phyloP scores from a whole-genome alignment of 2,797 vertebrate genomes.

The Poecilia picta region DNA sequence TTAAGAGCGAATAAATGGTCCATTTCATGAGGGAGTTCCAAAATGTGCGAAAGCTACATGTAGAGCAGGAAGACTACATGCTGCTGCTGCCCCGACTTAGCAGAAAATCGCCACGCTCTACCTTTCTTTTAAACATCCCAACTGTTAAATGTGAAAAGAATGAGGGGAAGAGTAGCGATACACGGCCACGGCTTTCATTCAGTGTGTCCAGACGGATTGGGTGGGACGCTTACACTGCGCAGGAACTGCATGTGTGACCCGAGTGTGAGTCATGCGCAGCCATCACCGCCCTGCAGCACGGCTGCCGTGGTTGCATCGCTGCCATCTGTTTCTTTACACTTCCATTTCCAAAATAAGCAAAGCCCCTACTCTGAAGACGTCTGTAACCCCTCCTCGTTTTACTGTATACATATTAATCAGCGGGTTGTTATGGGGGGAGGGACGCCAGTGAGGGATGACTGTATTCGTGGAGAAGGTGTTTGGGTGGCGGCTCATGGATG shows the following conservation, averaged over 20 bases:
- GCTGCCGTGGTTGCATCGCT: slow-evolving; percentile 42
- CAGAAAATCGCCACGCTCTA: background rate
- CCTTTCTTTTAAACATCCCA: background rate
- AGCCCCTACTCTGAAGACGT: slow-evolving; percentile 19
- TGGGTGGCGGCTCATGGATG: slow-evolving; percentile 14
- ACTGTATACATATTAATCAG: slow-evolving; percentile 61
- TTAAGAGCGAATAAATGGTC: slow-evolving; percentile 8
- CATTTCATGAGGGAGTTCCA: slow-evolving; percentile 25
- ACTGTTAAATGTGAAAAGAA: background rate
- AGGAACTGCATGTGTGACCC: slow-evolving; percentile 67
- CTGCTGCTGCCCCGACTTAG: background rate
- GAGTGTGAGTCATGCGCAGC: slow-evolving; percentile 59
- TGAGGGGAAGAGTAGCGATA: slow-evolving; percentile 12
- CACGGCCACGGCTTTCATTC: background rate
- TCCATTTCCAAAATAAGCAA: slow-evolving; percentile 32
- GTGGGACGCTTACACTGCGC: slow-evolving; percentile 19
- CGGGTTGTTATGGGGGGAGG: slow-evolving; percentile 14
- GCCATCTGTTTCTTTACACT: slow-evolving; percentile 69
- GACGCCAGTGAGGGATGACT: slow-evolving; percentile 11
- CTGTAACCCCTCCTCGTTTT: background rate
- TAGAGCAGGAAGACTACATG: background rate
- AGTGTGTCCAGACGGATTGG: slow-evolving; percentile 30
- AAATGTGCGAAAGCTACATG: slow-evolving; percentile 25
- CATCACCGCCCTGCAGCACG: slow-evolving; percentile 52
- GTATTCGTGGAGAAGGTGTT: slow-evolving; percentile 4